phyloP scores from a whole-genome alignment of 2,888 invertebrate species.

The Corythucha ciliata region DNA sequence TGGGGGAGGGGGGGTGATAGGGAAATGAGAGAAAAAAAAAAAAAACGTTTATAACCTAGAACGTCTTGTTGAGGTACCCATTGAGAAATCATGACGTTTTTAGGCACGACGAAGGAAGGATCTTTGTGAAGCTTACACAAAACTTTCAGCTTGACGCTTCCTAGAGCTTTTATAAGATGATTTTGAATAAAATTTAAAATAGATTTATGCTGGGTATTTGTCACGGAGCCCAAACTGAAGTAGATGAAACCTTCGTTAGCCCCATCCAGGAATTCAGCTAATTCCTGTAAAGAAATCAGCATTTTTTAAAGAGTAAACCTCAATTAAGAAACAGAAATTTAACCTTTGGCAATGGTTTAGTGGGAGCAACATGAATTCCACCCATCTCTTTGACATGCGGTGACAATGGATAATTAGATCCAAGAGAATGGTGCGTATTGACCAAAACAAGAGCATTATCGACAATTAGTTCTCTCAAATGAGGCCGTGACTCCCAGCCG shows the following conservation, averaged over 20 bases:
- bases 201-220: too few relatives aligned
- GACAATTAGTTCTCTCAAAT: constrained; percentile 20
- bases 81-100: constrained; percentile 61
- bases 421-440: constrained; percentile 27
- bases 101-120: constrained; percentile 60
- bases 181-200: too few relatives aligned
- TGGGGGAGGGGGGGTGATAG: too few relatives aligned
- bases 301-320: too few relatives aligned
- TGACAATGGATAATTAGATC: constrained; percentile 20
- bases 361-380: constrained; percentile 21
- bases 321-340: too few relatives aligned
- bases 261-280: constrained; percentile 60
- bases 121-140: constrained; percentile 73
- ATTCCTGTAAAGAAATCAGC: constrained; percentile 50
- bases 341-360: constrained; percentile 30
- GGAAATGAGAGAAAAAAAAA: constrained; percentile 3
- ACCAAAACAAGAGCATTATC: constrained; percentile 27
- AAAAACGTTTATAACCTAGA: not conserved
- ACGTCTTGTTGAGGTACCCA: constrained; percentile 56
- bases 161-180: constrained; percentile 60
- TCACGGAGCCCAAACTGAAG: constrained; percentile 77
- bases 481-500: constrained; percentile 22
- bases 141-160: constrained; percentile 66
- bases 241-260: constrained; percentile 59
- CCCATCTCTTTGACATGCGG: constrained; percentile 26